Evolutionary conservation across 2,113 vertebrate genomes (phyloP), one percentile per base, ranked within the genome.

Genomic region (Herpailurus yagouaroundi): DNA sequence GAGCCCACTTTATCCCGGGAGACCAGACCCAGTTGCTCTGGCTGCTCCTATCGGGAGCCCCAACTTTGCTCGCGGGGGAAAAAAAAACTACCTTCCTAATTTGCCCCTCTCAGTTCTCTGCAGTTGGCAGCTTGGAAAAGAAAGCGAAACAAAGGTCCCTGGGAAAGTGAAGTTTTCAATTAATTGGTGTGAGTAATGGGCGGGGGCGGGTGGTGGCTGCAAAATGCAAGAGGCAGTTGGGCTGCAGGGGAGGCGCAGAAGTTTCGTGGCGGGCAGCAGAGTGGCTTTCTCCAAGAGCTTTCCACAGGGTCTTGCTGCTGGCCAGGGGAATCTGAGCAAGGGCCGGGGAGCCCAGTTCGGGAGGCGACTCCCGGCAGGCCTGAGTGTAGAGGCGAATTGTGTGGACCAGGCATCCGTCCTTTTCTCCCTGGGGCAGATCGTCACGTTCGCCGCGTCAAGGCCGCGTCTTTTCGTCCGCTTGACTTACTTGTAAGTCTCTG

Each of bases 81-180:
- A 73, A 79, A 79, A 31, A 7, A 63, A 38, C 1, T 14, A 10
- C 36, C 41, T 19, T 96, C 57, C 91, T 95, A 81, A 85, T 91
- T 94, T 95, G 82, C 23, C 71, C 64, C 23, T 89, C 36, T 89
- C 64, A n/a, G 41, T 89, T 64, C 50, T 88, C 60, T 82, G 83
- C 41, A 77, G 87, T 93, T 89, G 91, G 77, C 79, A 95, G 45
- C 64, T 95, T 85, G 92, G 94, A 96, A 97, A 96, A 96, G 98
- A 97, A 98, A 96, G 69, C 4, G 83, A 96, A 98, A 98, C 97
- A 97, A 96, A 96, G 77, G 84, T 96, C 73, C 57, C 85, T 92
- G 93, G 97, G 94, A 97, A 97, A 96, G 97, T 95, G 80, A 97
- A 97, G 87, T 97, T 98, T 98, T 96, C 95, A 96, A 80, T 98